Conservation (phyloP, 2,888 invertebrate genomes). For the Dynastes grantii region DNA sequence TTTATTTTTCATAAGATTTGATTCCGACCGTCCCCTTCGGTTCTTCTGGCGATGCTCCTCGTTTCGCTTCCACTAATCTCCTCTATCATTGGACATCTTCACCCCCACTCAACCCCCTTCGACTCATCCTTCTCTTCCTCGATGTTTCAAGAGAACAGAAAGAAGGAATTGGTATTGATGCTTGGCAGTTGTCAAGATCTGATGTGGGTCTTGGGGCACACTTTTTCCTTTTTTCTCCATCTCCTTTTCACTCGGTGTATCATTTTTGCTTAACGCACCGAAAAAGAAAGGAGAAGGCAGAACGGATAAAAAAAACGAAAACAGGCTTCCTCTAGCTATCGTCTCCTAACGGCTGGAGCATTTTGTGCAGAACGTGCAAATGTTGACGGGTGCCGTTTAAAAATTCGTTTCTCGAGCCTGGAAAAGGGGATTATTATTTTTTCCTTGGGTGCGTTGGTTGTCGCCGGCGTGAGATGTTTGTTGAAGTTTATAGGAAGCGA, state of each 20-base stretch:
- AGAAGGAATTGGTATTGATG: constrained; percentile 27
- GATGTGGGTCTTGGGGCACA: constrained; percentile 18
- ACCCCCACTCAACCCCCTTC: too few relatives aligned
- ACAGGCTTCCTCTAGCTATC: background rate
- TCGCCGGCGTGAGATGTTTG: constrained; percentile 13
- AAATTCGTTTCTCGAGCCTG: constrained; percentile 2
- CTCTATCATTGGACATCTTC: constrained; percentile 13
- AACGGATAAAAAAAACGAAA: background rate
- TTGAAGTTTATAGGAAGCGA: constrained; percentile 28
- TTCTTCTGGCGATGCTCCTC: background rate
- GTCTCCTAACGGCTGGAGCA: background rate
- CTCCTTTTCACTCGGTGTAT: background rate
- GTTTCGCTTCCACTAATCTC: background rate
- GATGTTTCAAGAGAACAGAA: background rate
- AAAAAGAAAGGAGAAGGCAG: background rate
- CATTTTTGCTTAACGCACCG: constrained; percentile 22
- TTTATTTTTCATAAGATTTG: constrained; percentile 38
- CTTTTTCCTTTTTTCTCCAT: background rate
- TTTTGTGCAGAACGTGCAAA: constrained; percentile 35
- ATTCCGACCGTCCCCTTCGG: constrained; percentile 14
- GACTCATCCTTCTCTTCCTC: background rate
- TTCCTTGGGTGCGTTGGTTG: constrained; percentile 1
- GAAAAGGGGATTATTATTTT: constrained; percentile 27
- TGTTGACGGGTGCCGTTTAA: constrained; percentile 32
- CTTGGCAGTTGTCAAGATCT: constrained; percentile 23